A percentile compares a stretch with the other conserved stretches of the same genome.
phyloP scores from a whole-genome alignment of 2,113 vertebrate species.

The Asarcornis scutulata region DNA sequence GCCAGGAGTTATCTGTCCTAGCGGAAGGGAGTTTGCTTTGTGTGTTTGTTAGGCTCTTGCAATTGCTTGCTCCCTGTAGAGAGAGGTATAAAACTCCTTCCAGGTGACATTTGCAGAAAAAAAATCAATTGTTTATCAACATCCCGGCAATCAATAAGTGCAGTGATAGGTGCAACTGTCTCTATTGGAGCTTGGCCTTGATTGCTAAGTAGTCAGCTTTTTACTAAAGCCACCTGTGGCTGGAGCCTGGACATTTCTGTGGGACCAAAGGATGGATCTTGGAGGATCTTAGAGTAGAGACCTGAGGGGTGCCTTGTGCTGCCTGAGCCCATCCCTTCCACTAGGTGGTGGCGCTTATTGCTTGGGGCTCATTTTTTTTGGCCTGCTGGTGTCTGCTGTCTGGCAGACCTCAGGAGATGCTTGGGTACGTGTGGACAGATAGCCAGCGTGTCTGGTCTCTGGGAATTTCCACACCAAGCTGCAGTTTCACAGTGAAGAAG shows the following conservation, averaged over 20 bases:
- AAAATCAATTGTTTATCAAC: constrained; percentile 61
- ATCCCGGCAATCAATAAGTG: background rate
- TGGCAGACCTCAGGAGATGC: background rate
- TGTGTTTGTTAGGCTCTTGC: background rate
- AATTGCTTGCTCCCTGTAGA: background rate
- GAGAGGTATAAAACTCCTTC: constrained; percentile 32
- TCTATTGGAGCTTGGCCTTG: background rate
- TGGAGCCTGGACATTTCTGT: background rate
- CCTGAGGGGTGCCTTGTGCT: background rate
- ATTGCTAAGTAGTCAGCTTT: background rate
- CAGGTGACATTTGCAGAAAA: constrained; percentile 44
- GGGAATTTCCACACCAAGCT: background rate
- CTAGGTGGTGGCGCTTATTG: accelerated
- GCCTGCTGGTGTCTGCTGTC: background rate
- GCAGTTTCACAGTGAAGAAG: background rate
- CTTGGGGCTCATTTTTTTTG: background rate
- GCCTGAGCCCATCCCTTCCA: background rate
- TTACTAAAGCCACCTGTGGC: background rate
- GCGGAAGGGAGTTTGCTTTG: background rate
- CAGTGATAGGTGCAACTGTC: constrained; percentile 37
- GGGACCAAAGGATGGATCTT: background rate
- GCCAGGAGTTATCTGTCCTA: background rate
- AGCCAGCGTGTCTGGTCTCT: background rate
- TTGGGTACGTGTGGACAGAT: accelerated
- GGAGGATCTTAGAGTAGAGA: background rate